phyloP scores from a whole-genome alignment of 2,113 vertebrate genomes.

The Peromyscus californicus region DNA sequence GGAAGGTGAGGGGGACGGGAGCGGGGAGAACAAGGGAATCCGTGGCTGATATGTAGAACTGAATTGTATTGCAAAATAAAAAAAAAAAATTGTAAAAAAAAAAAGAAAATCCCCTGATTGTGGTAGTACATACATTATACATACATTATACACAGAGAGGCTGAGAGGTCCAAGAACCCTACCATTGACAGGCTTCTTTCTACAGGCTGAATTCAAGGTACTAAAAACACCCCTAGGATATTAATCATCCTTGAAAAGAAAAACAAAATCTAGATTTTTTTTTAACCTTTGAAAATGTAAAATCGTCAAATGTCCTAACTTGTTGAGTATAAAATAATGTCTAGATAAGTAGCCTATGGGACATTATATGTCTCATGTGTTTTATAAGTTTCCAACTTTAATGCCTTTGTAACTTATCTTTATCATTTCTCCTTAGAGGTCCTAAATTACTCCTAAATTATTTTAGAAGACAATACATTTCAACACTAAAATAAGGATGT shows the following conservation, averaged over 20 bases:
- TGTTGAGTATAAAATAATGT: neutral
- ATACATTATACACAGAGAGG: neutral
- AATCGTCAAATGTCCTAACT: neutral
- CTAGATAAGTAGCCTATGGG: neutral
- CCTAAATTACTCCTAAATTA: neutral
- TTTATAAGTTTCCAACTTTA: neutral
- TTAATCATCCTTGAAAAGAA: constrained; percentile 18
- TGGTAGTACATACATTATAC: neutral
- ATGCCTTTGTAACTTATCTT: neutral
- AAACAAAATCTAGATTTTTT: neutral
- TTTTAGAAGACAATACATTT: constrained; percentile 42
- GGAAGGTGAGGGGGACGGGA: no score
- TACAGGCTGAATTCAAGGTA: neutral
- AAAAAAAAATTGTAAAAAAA: no score
- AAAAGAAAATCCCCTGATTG: neutral
- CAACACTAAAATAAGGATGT: neutral
- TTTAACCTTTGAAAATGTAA: constrained; percentile 37
- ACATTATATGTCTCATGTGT: neutral
- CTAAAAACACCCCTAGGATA: constrained; percentile 28
- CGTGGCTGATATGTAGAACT: no score
- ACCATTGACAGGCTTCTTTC: constrained; percentile 20
- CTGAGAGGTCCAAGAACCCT: neutral
- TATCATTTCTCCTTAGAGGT: constrained; percentile 23
- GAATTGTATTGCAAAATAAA: no score
- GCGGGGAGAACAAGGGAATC: no score